phyloP scores from a whole-genome alignment of 2,113 vertebrate species.

The Equus przewalskii region DNA sequence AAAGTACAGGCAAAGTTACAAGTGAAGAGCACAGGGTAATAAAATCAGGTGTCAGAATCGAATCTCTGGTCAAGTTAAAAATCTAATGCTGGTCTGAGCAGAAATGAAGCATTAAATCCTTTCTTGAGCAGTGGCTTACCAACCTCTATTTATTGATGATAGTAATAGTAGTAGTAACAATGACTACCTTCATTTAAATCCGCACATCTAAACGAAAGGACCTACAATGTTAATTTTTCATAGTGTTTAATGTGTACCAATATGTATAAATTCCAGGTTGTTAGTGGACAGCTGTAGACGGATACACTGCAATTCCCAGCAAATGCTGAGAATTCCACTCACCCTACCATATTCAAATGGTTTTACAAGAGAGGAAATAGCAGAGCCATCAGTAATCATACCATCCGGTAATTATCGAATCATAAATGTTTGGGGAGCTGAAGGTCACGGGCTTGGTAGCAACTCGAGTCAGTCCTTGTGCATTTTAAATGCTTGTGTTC shows the following conservation, averaged over 20 bases:
- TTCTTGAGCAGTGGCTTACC: conserved; percentile 39
- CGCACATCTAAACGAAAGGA: not conserved
- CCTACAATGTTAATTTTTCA: conserved; percentile 58
- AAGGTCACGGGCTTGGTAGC: conserved; percentile 56
- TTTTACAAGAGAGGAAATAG: conserved; percentile 32
- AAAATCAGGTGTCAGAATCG: not conserved
- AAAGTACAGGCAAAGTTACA: conserved; percentile 74
- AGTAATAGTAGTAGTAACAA: not conserved
- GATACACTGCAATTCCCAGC: not conserved
- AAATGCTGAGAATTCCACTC: conserved; percentile 46
- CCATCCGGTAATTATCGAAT: conserved; percentile 41
- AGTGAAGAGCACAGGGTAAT: conserved; percentile 71
- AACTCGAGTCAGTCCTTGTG: not conserved
- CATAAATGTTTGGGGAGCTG: conserved; percentile 63
- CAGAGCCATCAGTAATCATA: conserved; percentile 31
- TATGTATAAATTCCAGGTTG: conserved; percentile 55
- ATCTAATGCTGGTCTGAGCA: not conserved
- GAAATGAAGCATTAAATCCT: conserved; percentile 46
- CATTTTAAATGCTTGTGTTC: conserved; percentile 44
- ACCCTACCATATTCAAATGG: conserved; percentile 5
- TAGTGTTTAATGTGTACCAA: conserved; percentile 31
- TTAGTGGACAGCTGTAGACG: not conserved
- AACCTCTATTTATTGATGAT: not conserved
- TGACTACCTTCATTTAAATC: not conserved
- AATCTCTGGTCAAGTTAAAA: conserved; percentile 54